Evolutionary conservation across 1,140 invertebrate species (phyloP).

Genomic region (Leptopilina clavipes): DNA sequence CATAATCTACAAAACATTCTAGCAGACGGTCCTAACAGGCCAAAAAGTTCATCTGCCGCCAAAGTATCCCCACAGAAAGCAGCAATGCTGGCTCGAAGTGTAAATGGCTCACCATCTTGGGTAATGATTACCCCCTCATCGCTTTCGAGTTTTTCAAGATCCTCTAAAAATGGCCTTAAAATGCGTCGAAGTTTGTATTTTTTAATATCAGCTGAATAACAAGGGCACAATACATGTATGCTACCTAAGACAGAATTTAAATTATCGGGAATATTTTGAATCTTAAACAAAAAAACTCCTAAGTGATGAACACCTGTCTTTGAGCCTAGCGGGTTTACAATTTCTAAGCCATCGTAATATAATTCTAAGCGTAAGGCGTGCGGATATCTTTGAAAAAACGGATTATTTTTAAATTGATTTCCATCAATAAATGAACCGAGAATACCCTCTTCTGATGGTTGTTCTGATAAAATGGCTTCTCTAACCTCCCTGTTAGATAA

Average conservation of each 20-base stretch:
- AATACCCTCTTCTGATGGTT: background rate
- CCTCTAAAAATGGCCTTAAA: conserved; percentile 36
- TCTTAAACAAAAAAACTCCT: conserved; percentile 34
- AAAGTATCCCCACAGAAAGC: conserved; percentile 47
- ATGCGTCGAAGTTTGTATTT: background rate
- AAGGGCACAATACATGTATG: conserved; percentile 33
- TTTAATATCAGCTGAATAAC: conserved; percentile 11
- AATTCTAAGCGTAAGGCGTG: conserved; percentile 36
- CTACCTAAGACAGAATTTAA: conserved; percentile 36
- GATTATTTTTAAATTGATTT: conserved; percentile 34
- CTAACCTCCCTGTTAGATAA: conserved; percentile 26
- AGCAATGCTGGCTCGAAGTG: conserved; percentile 40
- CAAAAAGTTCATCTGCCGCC: conserved; percentile 48
- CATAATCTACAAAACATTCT: conserved; percentile 48
- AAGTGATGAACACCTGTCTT: conserved; percentile 43
- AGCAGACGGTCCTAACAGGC: background rate
- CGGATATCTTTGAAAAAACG: conserved; percentile 32
- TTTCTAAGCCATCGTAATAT: conserved; percentile 43
- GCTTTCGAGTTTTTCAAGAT: conserved; percentile 40
- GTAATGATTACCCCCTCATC: conserved; percentile 39
- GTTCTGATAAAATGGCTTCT: conserved; percentile 33
- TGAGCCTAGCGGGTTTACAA: conserved; percentile 37
- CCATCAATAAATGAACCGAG: conserved; percentile 33
- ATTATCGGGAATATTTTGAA: conserved; percentile 32
- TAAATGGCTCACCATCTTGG: conserved; percentile 29